These are phyloP conservation scores for Eumaeus atala DNA, from an alignment of 1,140 invertebrate genomes.

Conservation along the genomic window DNA sequence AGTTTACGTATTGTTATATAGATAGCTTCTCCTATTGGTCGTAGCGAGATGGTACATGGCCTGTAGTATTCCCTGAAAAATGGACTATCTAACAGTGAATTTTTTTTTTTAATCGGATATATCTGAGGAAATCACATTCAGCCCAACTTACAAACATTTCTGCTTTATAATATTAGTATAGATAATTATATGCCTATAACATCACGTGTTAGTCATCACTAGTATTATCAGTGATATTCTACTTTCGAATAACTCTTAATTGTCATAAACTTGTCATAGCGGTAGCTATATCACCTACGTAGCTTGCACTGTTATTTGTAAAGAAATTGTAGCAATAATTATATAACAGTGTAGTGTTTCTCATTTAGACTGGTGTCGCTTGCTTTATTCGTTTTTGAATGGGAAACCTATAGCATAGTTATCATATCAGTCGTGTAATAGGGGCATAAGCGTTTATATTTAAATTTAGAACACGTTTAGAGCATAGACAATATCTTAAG, in stretches of 20 bases:
- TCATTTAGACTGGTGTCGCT: constrained; percentile 12
- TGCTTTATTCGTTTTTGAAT: constrained; percentile 5
- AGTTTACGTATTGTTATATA: too few relatives aligned
- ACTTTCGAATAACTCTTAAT: background rate
- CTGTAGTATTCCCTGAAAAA: too few relatives aligned
- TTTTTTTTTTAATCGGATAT: too few relatives aligned
- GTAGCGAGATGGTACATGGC: too few relatives aligned
- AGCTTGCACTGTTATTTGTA: constrained; percentile 61
- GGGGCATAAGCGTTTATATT: constrained; percentile 26
- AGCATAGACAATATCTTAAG: background rate
- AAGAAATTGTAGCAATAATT: constrained; percentile 46
- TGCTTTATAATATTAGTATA: too few relatives aligned
- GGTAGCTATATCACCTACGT: constrained; percentile 45
- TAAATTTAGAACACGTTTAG: constrained; percentile 1
- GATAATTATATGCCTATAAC: too few relatives aligned
- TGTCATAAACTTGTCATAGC: constrained; percentile 7
- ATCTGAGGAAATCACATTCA: too few relatives aligned
- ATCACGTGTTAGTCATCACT: too few relatives aligned
- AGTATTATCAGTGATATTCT: background rate
- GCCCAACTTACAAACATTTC: too few relatives aligned
- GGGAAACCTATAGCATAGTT: constrained; percentile 6
- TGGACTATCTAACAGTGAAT: too few relatives aligned
- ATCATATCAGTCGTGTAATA: constrained; percentile 43
- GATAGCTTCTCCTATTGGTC: too few relatives aligned
- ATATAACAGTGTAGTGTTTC: constrained; percentile 24